A percentile compares a stretch with the other conserved stretches of the same genome.
These are phyloP conservation scores for Periparus ater DNA, from an alignment of 2,797 vertebrate genomes.

Conservation along the genomic window DNA sequence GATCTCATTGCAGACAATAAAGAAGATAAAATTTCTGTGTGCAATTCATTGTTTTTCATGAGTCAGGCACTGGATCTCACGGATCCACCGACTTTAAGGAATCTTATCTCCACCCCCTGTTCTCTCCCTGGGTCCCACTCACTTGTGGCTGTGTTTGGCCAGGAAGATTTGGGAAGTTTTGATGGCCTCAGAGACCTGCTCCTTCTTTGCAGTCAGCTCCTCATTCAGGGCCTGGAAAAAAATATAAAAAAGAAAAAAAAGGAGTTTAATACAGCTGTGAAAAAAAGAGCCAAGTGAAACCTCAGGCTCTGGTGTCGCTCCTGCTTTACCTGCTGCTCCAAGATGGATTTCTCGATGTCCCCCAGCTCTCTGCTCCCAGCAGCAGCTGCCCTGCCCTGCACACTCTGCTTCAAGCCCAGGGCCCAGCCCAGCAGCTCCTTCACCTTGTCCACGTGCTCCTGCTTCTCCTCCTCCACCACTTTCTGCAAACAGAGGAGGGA, in stretches of 20 bases:
- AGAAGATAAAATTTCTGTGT: accelerated
- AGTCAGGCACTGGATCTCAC: neutral
- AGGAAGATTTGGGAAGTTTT: constrained; percentile 93
- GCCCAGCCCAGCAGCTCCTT: constrained; percentile 92
- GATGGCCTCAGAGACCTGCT: constrained; percentile 90
- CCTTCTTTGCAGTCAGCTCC: constrained; percentile 88
- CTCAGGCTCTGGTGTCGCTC: too few species aligned
- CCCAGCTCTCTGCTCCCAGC: constrained; percentile 64
- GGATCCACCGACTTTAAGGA: neutral
- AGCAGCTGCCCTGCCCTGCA: constrained; percentile 59
- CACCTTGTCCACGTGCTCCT: constrained; percentile 89
- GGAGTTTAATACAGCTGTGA: neutral
- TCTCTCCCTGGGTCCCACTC: constrained; percentile 62
- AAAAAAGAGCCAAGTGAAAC: neutral
- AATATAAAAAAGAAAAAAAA: neutral
- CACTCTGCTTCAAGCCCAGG: constrained; percentile 80
- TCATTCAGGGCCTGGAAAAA: constrained; percentile 83
- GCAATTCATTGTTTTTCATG: neutral
- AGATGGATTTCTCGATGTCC: constrained; percentile 86
- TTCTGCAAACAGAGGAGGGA: constrained; percentile 78
- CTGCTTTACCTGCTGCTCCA: constrained; percentile 87
- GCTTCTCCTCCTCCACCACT: constrained; percentile 96
- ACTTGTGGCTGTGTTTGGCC: constrained; percentile 96
- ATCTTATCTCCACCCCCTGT: neutral
- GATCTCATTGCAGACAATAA: neutral